Evolutionary conservation across 2,888 invertebrate genomes (phyloP).

Genomic region (Steinernema carpocapsae): DNA sequence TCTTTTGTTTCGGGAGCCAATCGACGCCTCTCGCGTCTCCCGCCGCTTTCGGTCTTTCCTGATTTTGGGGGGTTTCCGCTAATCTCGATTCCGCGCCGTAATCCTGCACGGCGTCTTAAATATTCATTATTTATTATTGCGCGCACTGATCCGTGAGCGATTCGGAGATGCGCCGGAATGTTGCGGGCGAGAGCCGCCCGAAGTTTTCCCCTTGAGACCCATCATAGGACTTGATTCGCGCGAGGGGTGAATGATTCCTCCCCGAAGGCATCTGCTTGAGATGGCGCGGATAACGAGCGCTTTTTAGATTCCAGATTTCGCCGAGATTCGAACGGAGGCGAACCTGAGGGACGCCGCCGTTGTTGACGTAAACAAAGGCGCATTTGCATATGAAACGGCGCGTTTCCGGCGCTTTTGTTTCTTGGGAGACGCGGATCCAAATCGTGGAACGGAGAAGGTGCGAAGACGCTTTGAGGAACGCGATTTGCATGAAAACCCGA

Average conservation of each 20-base stretch:
- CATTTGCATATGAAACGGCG: conserved; percentile 22
- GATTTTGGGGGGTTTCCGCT: conserved; percentile 10
- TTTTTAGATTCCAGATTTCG: not conserved
- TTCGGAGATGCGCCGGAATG: conserved; percentile 12
- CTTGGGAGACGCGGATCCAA: too few relatives aligned
- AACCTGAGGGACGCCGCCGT: conserved; percentile 21
- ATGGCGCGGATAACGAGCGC: conserved; percentile 27
- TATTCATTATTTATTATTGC: conserved; percentile 14
- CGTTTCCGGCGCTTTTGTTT: conserved; percentile 16
- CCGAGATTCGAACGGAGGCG: conserved; percentile 15
- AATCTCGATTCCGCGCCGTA: conserved; percentile 20
- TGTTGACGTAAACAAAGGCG: conserved; percentile 15
- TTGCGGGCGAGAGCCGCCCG: conserved; percentile 1
- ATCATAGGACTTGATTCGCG: conserved; percentile 5
- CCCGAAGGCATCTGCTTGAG: conserved; percentile 29
- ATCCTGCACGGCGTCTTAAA: conserved; percentile 12
- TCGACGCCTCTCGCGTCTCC: conserved; percentile 3
- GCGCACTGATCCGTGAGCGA: conserved; percentile 29
- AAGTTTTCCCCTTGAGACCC: conserved; percentile 24
- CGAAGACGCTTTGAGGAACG: not conserved
- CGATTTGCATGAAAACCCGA: not conserved
- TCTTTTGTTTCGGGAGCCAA: conserved; percentile 12
- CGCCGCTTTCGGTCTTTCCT: not conserved
- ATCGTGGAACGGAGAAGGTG: not conserved
- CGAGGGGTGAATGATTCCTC: conserved; percentile 19